A percentile compares a stretch with the other conserved stretches of the same genome.
These are phyloP conservation scores for Vicugna pacos DNA, from an alignment of 2,113 vertebrate genomes.

Conservation along the genomic window DNA sequence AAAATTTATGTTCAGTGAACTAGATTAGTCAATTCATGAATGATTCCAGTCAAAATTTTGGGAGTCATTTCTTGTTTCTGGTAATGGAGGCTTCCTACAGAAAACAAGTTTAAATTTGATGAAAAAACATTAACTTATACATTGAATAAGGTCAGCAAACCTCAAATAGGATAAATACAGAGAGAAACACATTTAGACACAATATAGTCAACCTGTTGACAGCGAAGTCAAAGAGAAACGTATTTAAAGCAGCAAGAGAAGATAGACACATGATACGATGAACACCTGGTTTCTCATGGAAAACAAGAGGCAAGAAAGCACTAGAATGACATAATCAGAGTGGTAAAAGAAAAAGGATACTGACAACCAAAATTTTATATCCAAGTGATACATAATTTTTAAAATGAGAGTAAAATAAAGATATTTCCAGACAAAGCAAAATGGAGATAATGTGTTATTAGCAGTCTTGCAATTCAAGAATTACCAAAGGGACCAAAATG, in stretches of 20 bases:
- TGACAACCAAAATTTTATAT: background rate
- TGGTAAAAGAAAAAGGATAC: background rate
- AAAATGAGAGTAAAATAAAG: background rate
- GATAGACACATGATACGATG: background rate
- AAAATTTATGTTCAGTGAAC: background rate
- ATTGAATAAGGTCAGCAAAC: background rate
- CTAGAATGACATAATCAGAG: background rate
- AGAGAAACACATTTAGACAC: background rate
- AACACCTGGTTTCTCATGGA: background rate
- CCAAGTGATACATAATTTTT: background rate
- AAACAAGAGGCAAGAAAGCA: background rate
- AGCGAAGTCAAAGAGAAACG: background rate
- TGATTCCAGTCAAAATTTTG: background rate
- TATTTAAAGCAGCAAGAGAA: background rate
- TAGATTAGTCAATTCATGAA: background rate
- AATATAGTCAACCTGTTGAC: background rate
- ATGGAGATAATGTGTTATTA: background rate
- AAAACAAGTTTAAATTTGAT: background rate
- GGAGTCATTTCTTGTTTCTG: background rate
- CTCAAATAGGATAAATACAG: background rate
- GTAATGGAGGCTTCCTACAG: background rate
- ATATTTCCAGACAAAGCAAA: background rate
- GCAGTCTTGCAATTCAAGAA: background rate
- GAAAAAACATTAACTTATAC: background rate
- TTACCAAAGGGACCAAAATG: too few relatives aligned